Percentiles rank a stretch among this genome's conserved stretches.
Evolutionary conservation across 2,113 vertebrate genomes (phyloP).

Genomic region (Amphiprion percula): DNA sequence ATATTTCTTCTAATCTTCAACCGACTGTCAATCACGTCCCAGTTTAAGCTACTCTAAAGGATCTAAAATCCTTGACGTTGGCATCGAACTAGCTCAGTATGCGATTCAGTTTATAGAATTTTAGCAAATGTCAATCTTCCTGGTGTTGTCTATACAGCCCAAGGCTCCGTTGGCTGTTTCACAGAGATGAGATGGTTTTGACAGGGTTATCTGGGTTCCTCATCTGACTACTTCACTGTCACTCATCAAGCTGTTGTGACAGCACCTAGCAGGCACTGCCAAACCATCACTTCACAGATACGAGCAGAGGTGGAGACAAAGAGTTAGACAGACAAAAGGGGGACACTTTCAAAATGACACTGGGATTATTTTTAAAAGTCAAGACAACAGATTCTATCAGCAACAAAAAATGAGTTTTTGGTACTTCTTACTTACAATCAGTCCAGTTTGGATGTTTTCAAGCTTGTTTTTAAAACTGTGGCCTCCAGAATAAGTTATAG

Average conservation of each 20-base stretch:
- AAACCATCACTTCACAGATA: slow-evolving; percentile 56
- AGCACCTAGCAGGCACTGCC: slow-evolving; percentile 56
- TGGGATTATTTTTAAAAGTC: slow-evolving; percentile 18
- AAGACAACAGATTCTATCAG: neutral
- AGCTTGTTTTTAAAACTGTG: neutral
- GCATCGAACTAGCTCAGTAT: slow-evolving; percentile 18
- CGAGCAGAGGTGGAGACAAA: slow-evolving; percentile 37
- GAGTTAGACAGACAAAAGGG: neutral
- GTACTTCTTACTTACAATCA: neutral
- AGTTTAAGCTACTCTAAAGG: neutral
- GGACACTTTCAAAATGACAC: slow-evolving; percentile 33
- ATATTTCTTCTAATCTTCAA: slow-evolving; percentile 20
- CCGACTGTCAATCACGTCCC: slow-evolving; percentile 18
- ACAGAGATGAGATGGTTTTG: slow-evolving; percentile 48
- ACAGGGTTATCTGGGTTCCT: slow-evolving; percentile 67
- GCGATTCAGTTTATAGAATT: slow-evolving; percentile 53
- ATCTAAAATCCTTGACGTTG: slow-evolving; percentile 4
- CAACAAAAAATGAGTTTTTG: neutral
- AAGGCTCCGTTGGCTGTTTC: slow-evolving; percentile 50
- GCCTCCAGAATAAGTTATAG: neutral
- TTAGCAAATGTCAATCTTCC: slow-evolving; percentile 54
- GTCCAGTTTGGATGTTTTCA: neutral
- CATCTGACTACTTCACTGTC: slow-evolving; percentile 65
- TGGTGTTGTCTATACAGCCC: slow-evolving; percentile 50
- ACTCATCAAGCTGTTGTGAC: slow-evolving; percentile 68